phyloP scores from a whole-genome alignment of 2,888 invertebrate species.

The Tipula helvola region DNA sequence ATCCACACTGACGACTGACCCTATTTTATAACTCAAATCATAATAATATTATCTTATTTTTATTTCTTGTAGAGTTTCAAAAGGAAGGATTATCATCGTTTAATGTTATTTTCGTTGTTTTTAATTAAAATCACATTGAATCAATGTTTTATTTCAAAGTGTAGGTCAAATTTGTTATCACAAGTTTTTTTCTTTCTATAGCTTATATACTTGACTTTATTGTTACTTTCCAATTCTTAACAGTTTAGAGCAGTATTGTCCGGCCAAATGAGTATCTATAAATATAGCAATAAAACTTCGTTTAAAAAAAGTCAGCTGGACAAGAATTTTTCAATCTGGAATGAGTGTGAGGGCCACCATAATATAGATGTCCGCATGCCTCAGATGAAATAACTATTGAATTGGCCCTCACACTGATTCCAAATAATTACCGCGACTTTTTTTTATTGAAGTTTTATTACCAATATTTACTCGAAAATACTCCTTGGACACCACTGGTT shows the following conservation, averaged over 20 bases:
- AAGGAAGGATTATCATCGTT: not conserved
- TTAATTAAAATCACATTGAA: not conserved
- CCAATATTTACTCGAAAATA: no score
- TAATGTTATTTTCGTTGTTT: not conserved
- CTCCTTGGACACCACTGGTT: no score
- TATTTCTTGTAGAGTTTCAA: not conserved
- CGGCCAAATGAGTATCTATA: no score
- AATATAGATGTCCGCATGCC: no score
- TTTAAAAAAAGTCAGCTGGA: no score
- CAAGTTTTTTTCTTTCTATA: not conserved
- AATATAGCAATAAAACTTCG: no score
- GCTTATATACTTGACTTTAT: not conserved
- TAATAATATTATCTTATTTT: not conserved
- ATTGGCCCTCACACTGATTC: no score
- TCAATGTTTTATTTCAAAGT: not conserved
- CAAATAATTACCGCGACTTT: no score
- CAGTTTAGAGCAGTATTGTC: not conserved
- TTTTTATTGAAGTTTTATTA: no score
- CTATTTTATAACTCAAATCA: not conserved
- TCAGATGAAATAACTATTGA: no score
- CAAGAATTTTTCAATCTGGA: no score
- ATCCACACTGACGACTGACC: not conserved
- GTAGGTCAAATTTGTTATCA: not conserved
- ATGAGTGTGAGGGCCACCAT: no score
- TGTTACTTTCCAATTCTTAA: not conserved